Evolutionary conservation across 2,888 invertebrate genomes (phyloP), one percentile per base, ranked within the genome.

Genomic region (Petrolisthes manimaculis): DNA sequence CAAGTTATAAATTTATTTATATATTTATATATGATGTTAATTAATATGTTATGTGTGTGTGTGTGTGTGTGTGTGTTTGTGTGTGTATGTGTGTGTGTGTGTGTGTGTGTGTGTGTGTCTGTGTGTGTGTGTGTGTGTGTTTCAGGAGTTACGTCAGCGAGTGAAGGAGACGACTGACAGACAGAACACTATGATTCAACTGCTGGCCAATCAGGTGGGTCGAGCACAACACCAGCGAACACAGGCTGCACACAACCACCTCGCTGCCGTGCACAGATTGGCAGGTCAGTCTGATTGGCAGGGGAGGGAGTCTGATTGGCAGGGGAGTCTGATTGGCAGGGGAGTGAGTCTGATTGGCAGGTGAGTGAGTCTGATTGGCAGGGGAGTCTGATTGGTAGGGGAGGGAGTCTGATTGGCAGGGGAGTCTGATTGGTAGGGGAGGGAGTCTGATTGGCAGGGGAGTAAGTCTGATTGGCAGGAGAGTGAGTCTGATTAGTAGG

Each of bases 161-260:
- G 86, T 86, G 56, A 69, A 80, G n/a, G 89, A 89, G 61, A 80
- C 88, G 0, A 87, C 82, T 0, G 71, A 75, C 4, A 69, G 78
- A 3, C 89, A 89, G 55, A 85, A 89, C 37, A 67, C 75, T 5
- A 71, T 89, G 71, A 87, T 89, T 54, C 61, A 78, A n/a, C 75
- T 89, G 12, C 55, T 90, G 53, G 24, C 79, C 12, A 82, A 74
- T 6, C 88, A 89, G 81, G 86, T 90, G 84, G 80, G 79, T 8
- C 88, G 89, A 54, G 88, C 90, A 0, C 87, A 89, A 24, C 88
- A 86, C 24, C 90, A 90, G 75, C 69, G 89, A 5, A 84, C 86
- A 4, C 77, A 67, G 54, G 89, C 90, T 5, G 84, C 87, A 8
- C 85, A 89, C 69, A 87, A 82, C 53, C 90, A 90, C 82, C 77